Conservation (phyloP, 2,888 invertebrate species). For the Drosophila birchii region DNA sequence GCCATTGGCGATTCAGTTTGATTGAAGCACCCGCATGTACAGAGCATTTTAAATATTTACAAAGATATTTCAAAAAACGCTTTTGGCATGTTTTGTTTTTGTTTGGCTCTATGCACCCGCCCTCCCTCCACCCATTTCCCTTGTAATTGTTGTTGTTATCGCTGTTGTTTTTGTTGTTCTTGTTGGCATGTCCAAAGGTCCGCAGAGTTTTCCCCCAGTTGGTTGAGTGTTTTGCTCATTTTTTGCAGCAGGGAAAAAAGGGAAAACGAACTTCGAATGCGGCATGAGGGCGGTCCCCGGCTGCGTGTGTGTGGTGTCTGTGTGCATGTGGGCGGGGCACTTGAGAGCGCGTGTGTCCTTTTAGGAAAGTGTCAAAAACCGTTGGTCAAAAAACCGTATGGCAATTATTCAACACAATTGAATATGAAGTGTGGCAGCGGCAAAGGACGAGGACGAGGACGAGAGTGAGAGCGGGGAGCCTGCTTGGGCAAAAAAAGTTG, state of each 20-base stretch:
- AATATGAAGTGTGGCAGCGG: conserved; percentile 83
- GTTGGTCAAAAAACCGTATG: conserved; percentile 83
- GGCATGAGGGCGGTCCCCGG: conserved; percentile 58
- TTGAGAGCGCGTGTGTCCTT: conserved; percentile 74
- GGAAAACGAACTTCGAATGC: conserved; percentile 75
- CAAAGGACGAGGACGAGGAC: conserved; percentile 35
- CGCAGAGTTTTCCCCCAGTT: conserved; percentile 42
- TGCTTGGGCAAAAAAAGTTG: conserved; percentile 60
- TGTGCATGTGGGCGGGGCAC: conserved; percentile 46
- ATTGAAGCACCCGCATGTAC: conserved; percentile 79
- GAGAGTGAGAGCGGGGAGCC: conserved; percentile 18
- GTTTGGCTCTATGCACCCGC: conserved; percentile 13
- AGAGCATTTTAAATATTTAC: conserved; percentile 80
- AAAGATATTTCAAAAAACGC: conserved; percentile 81
- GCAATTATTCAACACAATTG: conserved; percentile 85
- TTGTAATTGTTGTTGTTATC: conserved; percentile 36
- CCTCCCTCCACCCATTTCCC: neutral
- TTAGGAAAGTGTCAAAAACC: conserved; percentile 83
- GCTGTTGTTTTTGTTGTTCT: conserved; percentile 26
- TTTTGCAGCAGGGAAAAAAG: conserved; percentile 55
- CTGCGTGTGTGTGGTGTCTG: neutral
- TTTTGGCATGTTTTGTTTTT: conserved; percentile 73
- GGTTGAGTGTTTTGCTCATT: conserved; percentile 73
- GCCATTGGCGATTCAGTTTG: conserved; percentile 67
- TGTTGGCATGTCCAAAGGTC: conserved; percentile 50